phyloP scores from a whole-genome alignment of 2,797 vertebrate genomes.

The Onychomys torridus region DNA sequence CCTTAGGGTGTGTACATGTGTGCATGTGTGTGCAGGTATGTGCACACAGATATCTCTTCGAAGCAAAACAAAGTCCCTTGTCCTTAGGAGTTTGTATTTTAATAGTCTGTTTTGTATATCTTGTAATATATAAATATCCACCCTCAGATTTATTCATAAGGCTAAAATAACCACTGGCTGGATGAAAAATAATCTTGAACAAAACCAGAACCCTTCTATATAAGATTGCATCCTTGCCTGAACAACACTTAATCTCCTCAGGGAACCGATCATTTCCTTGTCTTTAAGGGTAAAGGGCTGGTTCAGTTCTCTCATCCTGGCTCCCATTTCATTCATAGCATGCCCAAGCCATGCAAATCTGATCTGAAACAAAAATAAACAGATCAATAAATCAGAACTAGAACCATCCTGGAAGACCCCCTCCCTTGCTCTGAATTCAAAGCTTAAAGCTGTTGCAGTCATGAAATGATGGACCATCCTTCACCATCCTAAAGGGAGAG shows the following conservation, averaged over 20 bases:
- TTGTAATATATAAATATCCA: neutral
- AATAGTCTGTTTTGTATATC: neutral
- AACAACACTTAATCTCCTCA: neutral
- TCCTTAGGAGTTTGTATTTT: neutral
- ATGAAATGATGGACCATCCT: neutral
- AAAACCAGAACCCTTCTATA: neutral
- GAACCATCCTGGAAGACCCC: neutral
- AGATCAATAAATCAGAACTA: neutral
- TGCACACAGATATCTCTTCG: neutral
- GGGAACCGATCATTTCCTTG: neutral
- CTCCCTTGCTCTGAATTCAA: slow-evolving; percentile 21
- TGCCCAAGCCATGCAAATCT: neutral
- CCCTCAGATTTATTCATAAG: neutral
- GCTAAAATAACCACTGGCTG: neutral
- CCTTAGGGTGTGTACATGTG: neutral
- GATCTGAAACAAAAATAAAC: neutral
- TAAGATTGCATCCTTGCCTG: neutral
- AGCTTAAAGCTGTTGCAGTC: neutral
- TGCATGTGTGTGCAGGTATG: neutral
- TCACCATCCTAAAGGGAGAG: neutral
- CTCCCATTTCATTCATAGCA: neutral
- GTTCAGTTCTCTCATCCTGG: neutral
- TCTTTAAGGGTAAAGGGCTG: neutral
- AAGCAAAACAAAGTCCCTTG: neutral
- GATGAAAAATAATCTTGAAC: slow-evolving; percentile 11